Evolutionary conservation across 2,888 invertebrate genomes (phyloP), one percentile per base, ranked within the genome.

Genomic region (Neria commutata): DNA sequence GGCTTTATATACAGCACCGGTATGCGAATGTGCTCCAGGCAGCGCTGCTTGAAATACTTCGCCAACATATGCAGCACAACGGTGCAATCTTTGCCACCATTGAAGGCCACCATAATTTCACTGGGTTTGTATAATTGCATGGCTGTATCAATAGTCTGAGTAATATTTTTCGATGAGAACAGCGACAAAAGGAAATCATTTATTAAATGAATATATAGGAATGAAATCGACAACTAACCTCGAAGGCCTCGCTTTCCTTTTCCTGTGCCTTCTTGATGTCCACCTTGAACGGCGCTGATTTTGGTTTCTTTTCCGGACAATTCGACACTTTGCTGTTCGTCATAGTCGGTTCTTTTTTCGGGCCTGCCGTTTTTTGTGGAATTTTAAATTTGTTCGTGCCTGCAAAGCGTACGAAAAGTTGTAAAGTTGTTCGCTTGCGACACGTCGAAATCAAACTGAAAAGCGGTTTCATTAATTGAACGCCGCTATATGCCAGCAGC

Each of bases 51-150:
- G 8, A 73, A 73, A 58, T 70, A 77, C 11, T 66, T 67, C 52
- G 71, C 70, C 14, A 82, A 81, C 63, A 95, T 79, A 79, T 94
- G 91, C 34, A 99, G 83, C 14, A 98, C 84, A 0, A 91, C 94
- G 0, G 98, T 98, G 78, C 98, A 98, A 83, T 99, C 99, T 84
- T 99, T 99, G 1, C 99, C 99, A 3, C 99, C 99, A 78, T 99
- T 99, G 81, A 98, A 99, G 24, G 95, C 92, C 26, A 99, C 78
- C 73, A 95, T 94, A 16, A 95, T 84, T 80, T 94, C 90, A 55
- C 90, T 85, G 19, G 89, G 77, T n/a, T 86, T 84, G 78, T 88
- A 94, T 51, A 83, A 75, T 47, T 83, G 78, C 68, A 89, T 86
- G 61, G 88, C 87, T 74, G 87, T 78, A 73, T 84, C 82, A 54